These are phyloP conservation scores for Huso huso DNA, from an alignment of 2,797 vertebrate species.

Conservation along the genomic window DNA sequence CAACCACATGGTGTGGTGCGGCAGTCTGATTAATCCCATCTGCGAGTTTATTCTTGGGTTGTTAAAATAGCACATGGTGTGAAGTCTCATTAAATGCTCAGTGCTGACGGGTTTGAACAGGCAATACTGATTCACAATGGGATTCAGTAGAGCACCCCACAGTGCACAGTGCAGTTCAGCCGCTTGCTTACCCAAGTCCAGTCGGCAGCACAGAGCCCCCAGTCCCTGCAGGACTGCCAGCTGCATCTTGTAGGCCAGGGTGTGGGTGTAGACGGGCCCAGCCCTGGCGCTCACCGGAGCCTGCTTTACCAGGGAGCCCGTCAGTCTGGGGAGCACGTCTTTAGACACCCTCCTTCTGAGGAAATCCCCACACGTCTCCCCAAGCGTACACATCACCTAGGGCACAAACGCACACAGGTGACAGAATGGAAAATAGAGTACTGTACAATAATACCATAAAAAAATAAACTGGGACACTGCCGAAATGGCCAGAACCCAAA, in stretches of 20 bases:
- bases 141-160: background rate
- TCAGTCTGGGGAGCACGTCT: slow-evolving; percentile 79
- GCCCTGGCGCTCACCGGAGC: slow-evolving; percentile 73
- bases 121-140: background rate
- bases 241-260: slow-evolving; percentile 83
- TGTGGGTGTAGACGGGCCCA: slow-evolving; percentile 77
- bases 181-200: slow-evolving; percentile 73
- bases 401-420: background rate
- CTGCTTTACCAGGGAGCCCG: slow-evolving; percentile 64
- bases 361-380: slow-evolving; percentile 75
- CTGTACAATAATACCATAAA: too few species aligned
- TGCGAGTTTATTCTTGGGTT: too few species aligned
- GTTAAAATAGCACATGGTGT: too few species aligned
- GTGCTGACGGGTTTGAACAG: background rate
- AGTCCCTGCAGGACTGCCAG: slow-evolving; percentile 79
- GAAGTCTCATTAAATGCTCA: too few species aligned
- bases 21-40: too few species aligned
- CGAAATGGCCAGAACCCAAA: too few species aligned
- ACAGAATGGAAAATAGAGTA: too few species aligned
- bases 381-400: slow-evolving; percentile 78
- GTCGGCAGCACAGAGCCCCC: slow-evolving; percentile 69
- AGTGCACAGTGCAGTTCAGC: background rate
- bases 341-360: slow-evolving; percentile 78
- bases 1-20: too few species aligned
- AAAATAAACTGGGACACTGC: too few species aligned